A percentile compares a stretch with the other conserved stretches of the same genome.
These are phyloP conservation scores for Procambarus clarkii DNA, from an alignment of 1,140 invertebrate genomes.

Conservation along the genomic window DNA sequence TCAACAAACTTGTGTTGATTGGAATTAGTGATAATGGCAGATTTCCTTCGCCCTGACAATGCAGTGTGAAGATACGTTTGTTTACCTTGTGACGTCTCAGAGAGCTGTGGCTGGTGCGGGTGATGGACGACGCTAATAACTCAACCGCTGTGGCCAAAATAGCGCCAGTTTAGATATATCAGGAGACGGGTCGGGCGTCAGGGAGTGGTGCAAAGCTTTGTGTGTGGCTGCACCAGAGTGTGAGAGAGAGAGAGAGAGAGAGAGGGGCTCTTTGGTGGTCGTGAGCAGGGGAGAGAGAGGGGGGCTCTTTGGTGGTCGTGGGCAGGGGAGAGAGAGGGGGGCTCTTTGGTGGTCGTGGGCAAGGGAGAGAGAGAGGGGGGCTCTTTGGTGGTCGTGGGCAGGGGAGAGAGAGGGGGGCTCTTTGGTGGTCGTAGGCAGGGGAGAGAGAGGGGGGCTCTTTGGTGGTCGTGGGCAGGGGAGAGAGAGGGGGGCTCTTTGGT, in stretches of 20 bases:
- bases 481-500: not conserved
- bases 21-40: not conserved
- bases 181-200: not conserved
- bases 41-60: not conserved
- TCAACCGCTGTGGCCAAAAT: not conserved
- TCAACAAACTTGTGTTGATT: not conserved
- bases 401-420: not conserved
- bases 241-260: no score
- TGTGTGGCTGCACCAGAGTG: not conserved
- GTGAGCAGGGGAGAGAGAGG: no score
- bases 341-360: not conserved
- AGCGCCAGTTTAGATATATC: not conserved
- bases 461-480: no score
- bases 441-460: not conserved
- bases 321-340: no score
- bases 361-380: no score
- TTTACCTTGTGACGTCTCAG: conserved; percentile 1
- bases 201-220: not conserved
- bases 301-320: not conserved
- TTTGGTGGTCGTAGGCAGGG: not conserved
- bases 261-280: not conserved
- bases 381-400: not conserved
- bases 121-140: not conserved
- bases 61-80: not conserved
- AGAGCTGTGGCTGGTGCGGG: not conserved